Evolutionary conservation across 2,113 vertebrate species (phyloP).

Genomic region (Chloebia gouldiae): DNA sequence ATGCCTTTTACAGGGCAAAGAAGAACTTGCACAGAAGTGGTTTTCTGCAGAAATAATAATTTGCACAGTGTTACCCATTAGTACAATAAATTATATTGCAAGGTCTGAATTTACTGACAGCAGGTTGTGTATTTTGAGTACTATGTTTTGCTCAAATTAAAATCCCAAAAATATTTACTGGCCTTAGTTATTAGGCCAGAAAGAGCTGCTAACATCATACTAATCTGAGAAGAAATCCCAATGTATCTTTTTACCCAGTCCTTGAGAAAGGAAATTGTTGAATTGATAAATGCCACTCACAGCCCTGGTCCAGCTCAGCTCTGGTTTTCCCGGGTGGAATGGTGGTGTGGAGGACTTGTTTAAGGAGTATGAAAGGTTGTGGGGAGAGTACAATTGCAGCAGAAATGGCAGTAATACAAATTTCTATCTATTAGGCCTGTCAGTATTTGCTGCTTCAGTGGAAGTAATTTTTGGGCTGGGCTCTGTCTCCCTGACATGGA

Average conservation of each 20-base stretch:
- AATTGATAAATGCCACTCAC: background rate
- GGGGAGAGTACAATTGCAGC: background rate
- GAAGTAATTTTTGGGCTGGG: background rate
- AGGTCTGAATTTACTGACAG: background rate
- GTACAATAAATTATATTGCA: background rate
- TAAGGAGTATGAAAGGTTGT: background rate
- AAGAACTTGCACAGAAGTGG: background rate
- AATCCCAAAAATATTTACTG: background rate
- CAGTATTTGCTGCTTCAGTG: background rate
- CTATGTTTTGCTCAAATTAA: background rate
- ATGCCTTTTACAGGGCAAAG: background rate
- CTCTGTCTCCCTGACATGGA: background rate
- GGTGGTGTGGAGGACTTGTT: background rate
- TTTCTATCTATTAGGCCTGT: background rate
- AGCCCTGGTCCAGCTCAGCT: background rate
- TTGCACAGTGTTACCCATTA: background rate
- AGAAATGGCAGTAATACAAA: background rate
- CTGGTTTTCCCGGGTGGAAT: background rate
- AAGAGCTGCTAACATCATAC: background rate
- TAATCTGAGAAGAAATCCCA: background rate
- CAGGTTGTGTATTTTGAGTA: background rate
- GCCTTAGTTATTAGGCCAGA: background rate
- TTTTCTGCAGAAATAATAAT: background rate
- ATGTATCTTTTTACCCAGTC: background rate
- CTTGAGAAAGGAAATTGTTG: background rate